Evolutionary conservation across 2,797 vertebrate genomes (phyloP), one percentile per base, ranked within the genome.

Genomic region (Botia almorhae): DNA sequence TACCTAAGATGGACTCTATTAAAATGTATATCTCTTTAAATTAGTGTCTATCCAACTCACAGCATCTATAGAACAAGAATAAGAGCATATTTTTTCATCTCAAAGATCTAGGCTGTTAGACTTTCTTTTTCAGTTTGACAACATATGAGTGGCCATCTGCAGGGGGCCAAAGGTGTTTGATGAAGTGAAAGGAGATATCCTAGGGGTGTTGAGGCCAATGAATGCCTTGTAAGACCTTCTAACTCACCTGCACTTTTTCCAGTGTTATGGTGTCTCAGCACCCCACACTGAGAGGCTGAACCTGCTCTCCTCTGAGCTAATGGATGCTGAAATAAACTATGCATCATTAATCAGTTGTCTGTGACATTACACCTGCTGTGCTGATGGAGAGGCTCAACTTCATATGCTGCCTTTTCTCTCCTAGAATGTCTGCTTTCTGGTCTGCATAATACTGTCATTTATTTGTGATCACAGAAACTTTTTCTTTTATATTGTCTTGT

Each of bases 301-400:
- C 43, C 70, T 55, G 65, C 70, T 83, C 71, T 75, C 46, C 13
- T 70, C 71, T 1, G 64, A 69, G 67, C 76, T 63, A 79, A 69
- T 68, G 43, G 56, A 64, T 48, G 69, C 65, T 0, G 33, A 80
- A 73, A 70, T 63, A 83, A 70, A 75, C 63, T 70, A 63, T 1
- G 36, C 61, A 75, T 83, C 64, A 83, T 79, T 79, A 83, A 79
- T 79, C 76, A 83, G 71, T 11, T 65, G 65, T 75, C 81, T 69
- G 73, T 69, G 65, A 75, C 55, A 43, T 69, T 70, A 81, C 80
- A 70, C 73, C 80, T 81, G 80, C 80, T 81, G 64, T 69, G 80
- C 19, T 51, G 43, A 29, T 50, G 29, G 68, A 71, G 58, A 64
- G 19, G 74, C 48, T n/a, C 13, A 3, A 26, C 60, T 76, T 76